Percentiles rank a stretch among this genome's conserved stretches.
Conservation (phyloP, 2,113 vertebrate genomes). For the Cervus canadensis region DNA sequence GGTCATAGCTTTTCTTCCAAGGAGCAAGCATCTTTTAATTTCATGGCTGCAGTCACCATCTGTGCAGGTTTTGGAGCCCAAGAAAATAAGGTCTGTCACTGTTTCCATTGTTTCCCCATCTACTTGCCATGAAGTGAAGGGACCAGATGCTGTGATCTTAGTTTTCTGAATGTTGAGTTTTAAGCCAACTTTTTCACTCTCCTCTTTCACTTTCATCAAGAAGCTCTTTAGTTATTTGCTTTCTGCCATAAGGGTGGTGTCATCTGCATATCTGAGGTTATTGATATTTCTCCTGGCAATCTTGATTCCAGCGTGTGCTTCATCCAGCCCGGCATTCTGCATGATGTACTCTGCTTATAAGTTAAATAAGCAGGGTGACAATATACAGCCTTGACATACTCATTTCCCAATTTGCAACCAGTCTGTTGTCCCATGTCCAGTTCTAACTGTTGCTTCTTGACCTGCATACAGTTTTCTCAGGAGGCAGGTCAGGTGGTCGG, state of each 20-base stretch:
- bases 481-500: neutral
- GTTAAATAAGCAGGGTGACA: neutral
- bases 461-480: neutral
- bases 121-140: no score
- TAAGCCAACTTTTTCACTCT: no score
- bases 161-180: no score
- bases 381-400: neutral
- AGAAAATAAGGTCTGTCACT: neutral
- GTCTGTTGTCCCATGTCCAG: no score
- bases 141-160: no score
- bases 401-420: neutral
- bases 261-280: neutral
- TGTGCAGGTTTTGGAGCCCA: neutral
- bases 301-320: no score
- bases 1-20: neutral
- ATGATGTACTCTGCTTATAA: neutral
- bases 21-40: no score
- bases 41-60: neutral
- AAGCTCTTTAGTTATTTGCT: no score
- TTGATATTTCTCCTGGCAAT: no score
- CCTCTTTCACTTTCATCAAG: no score
- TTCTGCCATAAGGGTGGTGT: no score
- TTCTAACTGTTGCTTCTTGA: neutral
- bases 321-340: accelerated
- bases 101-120: neutral